A percentile compares a stretch with the other conserved stretches of the same genome.
These are phyloP conservation scores for Eupithecia subfuscata DNA, from an alignment of 2,888 invertebrate genomes.

Conservation along the genomic window DNA sequence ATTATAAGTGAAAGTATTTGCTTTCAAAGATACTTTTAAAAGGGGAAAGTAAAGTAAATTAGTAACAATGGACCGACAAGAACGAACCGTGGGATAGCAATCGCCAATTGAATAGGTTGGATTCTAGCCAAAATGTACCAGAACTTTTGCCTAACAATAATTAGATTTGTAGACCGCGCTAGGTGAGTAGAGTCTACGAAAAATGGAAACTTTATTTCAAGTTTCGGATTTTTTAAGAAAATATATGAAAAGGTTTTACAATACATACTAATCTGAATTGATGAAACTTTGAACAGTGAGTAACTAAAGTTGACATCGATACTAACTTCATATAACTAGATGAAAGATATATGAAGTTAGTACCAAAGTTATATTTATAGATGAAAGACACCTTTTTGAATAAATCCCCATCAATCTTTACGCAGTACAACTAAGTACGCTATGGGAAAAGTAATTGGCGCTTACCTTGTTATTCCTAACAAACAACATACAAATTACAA, in stretches of 20 bases:
- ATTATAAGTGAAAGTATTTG: not conserved
- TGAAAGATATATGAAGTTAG: too few relatives aligned
- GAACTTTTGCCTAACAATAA: conserved; percentile 73
- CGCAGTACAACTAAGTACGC: not conserved
- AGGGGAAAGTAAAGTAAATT: conserved; percentile 55
- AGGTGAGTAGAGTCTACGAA: conserved; percentile 21
- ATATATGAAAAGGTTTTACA: not conserved
- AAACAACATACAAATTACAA: not conserved
- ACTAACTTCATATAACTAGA: too few relatives aligned
- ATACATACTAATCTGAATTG: not conserved
- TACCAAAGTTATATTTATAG: too few relatives aligned
- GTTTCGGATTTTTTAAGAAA: not conserved
- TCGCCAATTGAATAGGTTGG: conserved; percentile 73
- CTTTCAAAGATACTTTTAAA: not conserved
- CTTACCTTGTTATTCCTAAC: not conserved
- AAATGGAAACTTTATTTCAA: conserved; percentile 7
- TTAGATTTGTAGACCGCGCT: conserved; percentile 69
- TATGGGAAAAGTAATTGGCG: not conserved
- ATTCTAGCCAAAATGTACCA: conserved; percentile 69
- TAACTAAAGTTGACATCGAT: not conserved
- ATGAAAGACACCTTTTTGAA: not conserved
- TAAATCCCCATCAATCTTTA: not conserved
- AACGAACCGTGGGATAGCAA: conserved; percentile 57
- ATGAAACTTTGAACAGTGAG: not conserved
- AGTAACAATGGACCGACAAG: conserved; percentile 58